Conservation (phyloP, 2,113 vertebrate species). For the Gasterosteus nipponicus region DNA sequence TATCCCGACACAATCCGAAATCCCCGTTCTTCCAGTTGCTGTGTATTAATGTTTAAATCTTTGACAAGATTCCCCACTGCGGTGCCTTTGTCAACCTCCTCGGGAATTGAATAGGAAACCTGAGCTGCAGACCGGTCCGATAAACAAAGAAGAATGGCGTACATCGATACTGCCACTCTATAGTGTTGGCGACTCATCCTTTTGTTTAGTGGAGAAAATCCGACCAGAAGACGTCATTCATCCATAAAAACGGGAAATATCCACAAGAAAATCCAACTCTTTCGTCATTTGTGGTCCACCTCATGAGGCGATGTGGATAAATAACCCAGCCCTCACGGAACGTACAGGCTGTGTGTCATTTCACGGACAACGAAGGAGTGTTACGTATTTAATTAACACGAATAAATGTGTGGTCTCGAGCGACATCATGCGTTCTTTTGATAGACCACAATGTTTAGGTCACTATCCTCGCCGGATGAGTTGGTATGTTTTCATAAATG, state of each 20-base stretch:
- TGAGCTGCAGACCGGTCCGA: constrained; percentile 45
- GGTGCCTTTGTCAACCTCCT: constrained; percentile 73
- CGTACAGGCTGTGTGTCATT: not conserved
- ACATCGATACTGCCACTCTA: constrained; percentile 24
- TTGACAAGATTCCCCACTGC: constrained; percentile 72
- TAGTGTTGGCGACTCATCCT: constrained; percentile 28
- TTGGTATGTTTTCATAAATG: not conserved
- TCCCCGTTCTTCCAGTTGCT: constrained; percentile 64
- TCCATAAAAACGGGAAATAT: constrained; percentile 1
- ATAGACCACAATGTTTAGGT: not conserved
- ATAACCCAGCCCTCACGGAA: constrained; percentile 18
- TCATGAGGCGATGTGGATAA: not conserved
- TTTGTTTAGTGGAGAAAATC: not conserved
- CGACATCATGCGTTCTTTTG: constrained; percentile 56
- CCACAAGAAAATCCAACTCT: not conserved
- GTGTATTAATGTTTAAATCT: constrained; percentile 65
- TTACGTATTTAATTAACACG: not conserved
- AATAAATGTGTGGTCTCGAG: constrained; percentile 46
- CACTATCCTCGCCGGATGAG: not conserved
- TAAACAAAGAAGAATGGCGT: constrained; percentile 62
- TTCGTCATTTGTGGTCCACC: not conserved
- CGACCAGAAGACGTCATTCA: not conserved
- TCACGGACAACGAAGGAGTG: constrained; percentile 40
- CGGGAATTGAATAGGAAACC: constrained; percentile 69
- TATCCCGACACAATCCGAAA: constrained; percentile 75